phyloP scores from a whole-genome alignment of 1,140 invertebrate genomes.

The Apis dorsata region DNA sequence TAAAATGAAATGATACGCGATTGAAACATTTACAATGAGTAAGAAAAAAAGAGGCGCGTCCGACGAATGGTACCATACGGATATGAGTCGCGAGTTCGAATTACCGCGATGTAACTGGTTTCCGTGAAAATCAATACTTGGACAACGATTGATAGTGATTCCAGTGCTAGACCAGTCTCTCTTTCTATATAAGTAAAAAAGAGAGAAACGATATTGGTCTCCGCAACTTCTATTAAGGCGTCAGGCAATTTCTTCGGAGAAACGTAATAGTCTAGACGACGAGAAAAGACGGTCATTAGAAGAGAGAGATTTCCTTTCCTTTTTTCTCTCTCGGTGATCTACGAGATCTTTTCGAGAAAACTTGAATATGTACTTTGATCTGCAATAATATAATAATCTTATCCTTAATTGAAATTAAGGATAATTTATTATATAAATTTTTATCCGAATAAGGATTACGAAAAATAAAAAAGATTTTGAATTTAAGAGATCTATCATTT shows the following conservation, averaged over 20 bases:
- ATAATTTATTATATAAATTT: too few species aligned
- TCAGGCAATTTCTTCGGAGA: conserved; percentile 40
- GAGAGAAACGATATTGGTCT: conserved; percentile 8
- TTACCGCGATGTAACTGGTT: conserved; percentile 48
- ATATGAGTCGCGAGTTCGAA: conserved; percentile 40
- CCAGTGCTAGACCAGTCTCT: neutral
- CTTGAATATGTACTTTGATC: neutral
- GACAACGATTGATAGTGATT: conserved; percentile 45
- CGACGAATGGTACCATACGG: conserved; percentile 36
- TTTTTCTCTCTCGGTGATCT: neutral
- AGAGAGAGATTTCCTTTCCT: neutral
- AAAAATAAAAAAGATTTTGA: too few species aligned
- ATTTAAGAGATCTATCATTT: too few species aligned
- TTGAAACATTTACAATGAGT: neutral
- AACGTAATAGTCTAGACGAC: conserved; percentile 46
- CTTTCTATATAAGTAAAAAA: conserved; percentile 37
- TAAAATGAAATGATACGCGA: neutral
- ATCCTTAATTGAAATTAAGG: conserved; percentile 6
- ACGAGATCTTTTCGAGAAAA: neutral
- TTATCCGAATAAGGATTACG: too few species aligned
- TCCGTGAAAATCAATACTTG: conserved; percentile 52
- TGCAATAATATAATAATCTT: too few species aligned
- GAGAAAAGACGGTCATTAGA: neutral
- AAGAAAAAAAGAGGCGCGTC: conserved; percentile 15
- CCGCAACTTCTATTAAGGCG: conserved; percentile 35